phyloP scores from a whole-genome alignment of 2,888 invertebrate species.

The Tenthredo amoena region DNA sequence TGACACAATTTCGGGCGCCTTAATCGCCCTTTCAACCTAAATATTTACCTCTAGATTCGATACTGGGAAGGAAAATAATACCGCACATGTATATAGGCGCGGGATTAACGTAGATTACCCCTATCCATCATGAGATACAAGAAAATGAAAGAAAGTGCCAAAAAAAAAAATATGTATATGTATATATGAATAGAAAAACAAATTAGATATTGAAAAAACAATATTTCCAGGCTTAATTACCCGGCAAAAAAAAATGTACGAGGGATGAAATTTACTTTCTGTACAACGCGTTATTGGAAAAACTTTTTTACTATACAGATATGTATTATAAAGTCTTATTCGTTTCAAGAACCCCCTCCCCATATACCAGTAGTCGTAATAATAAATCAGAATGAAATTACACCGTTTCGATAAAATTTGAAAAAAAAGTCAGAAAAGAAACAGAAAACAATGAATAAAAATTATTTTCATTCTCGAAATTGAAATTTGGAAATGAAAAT shows the following conservation, averaged over 20 bases:
- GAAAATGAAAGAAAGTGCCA: neutral
- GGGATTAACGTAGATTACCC: neutral
- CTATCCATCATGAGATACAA: neutral
- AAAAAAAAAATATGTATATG: neutral
- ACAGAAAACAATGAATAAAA: neutral
- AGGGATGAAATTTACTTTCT: slow-evolving; percentile 6
- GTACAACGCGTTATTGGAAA: slow-evolving; percentile 8
- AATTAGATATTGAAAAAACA: neutral
- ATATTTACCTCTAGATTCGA: neutral
- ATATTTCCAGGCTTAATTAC: neutral
- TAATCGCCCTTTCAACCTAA: neutral
- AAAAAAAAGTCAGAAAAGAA: neutral
- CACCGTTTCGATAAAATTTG: neutral
- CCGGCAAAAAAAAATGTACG: neutral
- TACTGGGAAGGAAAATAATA: neutral
- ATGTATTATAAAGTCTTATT: slow-evolving; percentile 1
- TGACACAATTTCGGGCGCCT: neutral
- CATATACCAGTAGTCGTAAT: neutral
- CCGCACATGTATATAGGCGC: neutral
- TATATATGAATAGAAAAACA: neutral
- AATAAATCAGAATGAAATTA: neutral
- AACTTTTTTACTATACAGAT: neutral
- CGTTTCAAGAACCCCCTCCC: neutral
- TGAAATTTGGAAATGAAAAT: neutral
- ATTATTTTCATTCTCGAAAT: neutral